These are phyloP conservation scores for Cyrtodaria siliqua DNA, from an alignment of 2,888 invertebrate genomes.

Conservation along the genomic window DNA sequence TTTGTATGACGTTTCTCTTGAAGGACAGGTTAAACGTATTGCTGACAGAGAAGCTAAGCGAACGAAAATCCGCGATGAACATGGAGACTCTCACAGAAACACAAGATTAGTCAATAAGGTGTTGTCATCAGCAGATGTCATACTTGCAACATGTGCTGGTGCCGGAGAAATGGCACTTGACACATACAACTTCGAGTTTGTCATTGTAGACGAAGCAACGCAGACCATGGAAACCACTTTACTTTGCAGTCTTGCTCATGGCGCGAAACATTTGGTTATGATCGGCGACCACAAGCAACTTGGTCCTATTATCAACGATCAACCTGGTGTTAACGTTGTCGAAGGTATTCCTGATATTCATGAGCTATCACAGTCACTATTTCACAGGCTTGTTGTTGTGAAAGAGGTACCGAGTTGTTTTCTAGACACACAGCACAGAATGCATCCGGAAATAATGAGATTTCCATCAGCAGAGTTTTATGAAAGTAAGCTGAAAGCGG, in stretches of 20 bases:
- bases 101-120: conserved; percentile 30
- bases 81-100: conserved; percentile 33
- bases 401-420: not conserved
- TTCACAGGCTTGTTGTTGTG: conserved; percentile 33
- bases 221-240: conserved; percentile 49
- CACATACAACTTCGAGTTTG: conserved; percentile 37
- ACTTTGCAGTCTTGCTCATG: conserved; percentile 46
- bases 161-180: conserved; percentile 38
- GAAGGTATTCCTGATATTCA: conserved; percentile 5
- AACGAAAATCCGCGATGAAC: conserved; percentile 23
- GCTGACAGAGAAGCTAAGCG: conserved; percentile 32
- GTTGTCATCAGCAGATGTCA: conserved; percentile 27
- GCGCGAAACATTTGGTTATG: conserved; percentile 49
- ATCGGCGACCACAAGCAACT: conserved; percentile 57
- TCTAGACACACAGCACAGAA: conserved; percentile 51
- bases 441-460: conserved; percentile 46
- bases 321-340: not conserved
- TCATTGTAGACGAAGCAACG: conserved; percentile 61
- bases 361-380: conserved; percentile 33
- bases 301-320: conserved; percentile 29
- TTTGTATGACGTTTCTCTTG: conserved; percentile 46
- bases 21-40: conserved; percentile 36
- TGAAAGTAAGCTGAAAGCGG: conserved; percentile 28
- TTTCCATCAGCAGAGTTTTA: conserved; percentile 58
- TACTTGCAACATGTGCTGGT: conserved; percentile 53